These are phyloP conservation scores for Silurus lanzhouensis DNA, from an alignment of 2,797 vertebrate genomes.

Conservation along the genomic window DNA sequence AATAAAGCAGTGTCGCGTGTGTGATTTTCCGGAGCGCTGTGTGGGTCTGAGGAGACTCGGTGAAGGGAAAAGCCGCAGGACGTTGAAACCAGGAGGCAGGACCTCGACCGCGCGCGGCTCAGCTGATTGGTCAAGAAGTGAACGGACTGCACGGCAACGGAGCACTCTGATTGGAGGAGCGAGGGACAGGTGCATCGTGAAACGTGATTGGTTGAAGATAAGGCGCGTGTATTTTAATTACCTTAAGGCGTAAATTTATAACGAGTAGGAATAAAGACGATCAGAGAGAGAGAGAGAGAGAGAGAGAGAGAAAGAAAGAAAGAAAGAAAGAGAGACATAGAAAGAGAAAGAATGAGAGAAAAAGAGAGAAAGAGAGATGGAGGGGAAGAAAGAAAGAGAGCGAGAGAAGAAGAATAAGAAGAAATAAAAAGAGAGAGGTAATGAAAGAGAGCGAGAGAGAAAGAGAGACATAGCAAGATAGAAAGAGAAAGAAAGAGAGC, in stretches of 20 bases:
- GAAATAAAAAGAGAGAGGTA: too few relatives aligned
- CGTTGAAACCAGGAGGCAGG: neutral
- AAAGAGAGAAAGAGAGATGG: too few relatives aligned
- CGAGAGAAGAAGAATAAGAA: too few relatives aligned
- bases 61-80: neutral
- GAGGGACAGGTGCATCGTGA: constrained; percentile 19
- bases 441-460: too few relatives aligned
- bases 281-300: too few relatives aligned
- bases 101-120: neutral
- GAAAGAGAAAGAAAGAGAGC: too few relatives aligned
- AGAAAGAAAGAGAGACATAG: too few relatives aligned
- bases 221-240: neutral
- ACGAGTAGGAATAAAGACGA: too few relatives aligned
- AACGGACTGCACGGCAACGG: neutral
- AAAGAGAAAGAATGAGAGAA: too few relatives aligned
- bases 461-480: too few relatives aligned
- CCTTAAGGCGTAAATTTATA: neutral
- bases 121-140: constrained; percentile 20
- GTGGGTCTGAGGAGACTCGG: neutral
- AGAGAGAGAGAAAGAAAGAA: too few relatives aligned
- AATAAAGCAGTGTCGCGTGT: neutral
- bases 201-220: constrained; percentile 19
- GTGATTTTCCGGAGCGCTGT: neutral
- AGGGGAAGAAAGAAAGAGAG: too few relatives aligned
- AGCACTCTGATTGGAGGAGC: constrained; percentile 31